Evolutionary conservation across 2,113 vertebrate genomes (phyloP).

Genomic region (Egretta garzetta): DNA sequence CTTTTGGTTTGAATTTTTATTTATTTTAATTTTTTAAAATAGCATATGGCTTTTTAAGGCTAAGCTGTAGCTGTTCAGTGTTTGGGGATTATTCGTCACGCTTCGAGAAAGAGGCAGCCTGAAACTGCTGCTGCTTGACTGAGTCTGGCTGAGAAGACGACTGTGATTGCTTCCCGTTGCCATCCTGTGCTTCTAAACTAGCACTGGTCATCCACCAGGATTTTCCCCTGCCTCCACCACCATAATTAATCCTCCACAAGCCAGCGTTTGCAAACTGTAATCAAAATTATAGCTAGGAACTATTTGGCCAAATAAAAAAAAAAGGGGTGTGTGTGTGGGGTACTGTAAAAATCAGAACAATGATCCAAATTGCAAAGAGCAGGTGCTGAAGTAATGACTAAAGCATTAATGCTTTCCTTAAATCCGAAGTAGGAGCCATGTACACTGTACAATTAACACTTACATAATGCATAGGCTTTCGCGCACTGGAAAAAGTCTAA

Average conservation of each 20-base stretch:
- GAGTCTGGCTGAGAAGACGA: not conserved
- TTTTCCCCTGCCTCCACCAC: not conserved
- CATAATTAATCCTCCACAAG: not conserved
- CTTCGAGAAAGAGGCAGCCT: not conserved
- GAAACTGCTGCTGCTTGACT: not conserved
- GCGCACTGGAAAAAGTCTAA: not conserved
- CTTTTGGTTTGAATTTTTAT: not conserved
- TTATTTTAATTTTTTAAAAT: not conserved
- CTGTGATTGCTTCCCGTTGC: rapidly evolving
- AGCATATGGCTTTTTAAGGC: not conserved
- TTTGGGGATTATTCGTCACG: not conserved
- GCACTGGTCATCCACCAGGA: not conserved
- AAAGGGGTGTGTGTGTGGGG: too few species aligned
- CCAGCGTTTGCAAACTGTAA: not conserved
- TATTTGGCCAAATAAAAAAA: not conserved
- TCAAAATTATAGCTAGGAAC: not conserved
- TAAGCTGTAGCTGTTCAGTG: not conserved
- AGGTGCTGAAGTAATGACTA: not conserved
- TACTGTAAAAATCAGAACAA: not conserved
- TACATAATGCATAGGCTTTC: not conserved
- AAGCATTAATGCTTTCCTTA: not conserved
- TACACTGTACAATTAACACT: not conserved
- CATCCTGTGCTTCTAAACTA: not conserved
- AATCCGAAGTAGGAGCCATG: not conserved
- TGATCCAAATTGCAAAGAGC: not conserved